phyloP scores from a whole-genome alignment of 1,140 invertebrate species.

The Zophobas morio region DNA sequence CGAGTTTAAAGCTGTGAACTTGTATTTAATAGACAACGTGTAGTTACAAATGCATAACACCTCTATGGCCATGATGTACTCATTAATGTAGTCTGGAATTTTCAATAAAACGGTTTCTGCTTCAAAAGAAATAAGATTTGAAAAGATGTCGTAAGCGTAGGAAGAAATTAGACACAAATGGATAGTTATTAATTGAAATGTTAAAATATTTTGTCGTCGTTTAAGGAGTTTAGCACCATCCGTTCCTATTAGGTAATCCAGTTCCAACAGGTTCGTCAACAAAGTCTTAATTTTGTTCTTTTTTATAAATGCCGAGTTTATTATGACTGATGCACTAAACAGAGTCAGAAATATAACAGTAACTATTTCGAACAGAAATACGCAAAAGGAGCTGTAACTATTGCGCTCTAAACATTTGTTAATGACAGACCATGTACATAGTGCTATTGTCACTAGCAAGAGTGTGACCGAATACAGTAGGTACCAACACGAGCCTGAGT shows the following conservation, averaged over 20 bases:
- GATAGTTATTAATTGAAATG: neutral
- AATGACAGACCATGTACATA: constrained; percentile 6
- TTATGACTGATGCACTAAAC: neutral
- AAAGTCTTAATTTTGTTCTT: neutral
- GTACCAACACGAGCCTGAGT: neutral
- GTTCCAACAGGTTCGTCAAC: neutral
- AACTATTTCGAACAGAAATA: neutral
- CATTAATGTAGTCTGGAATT: constrained; percentile 4
- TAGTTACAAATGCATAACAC: constrained; percentile 6
- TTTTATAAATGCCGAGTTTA: constrained; percentile 13
- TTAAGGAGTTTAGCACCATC: neutral
- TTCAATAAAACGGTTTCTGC: neutral
- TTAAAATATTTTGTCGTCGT: neutral
- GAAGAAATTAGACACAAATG: neutral
- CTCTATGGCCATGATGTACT: neutral
- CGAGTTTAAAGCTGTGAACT: neutral
- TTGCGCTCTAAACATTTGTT: neutral
- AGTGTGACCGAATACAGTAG: neutral
- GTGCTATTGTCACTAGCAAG: neutral
- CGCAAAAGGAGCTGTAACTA: neutral
- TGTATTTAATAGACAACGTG: neutral
- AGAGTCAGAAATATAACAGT: neutral
- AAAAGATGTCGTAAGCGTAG: neutral
- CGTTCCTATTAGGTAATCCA: neutral
- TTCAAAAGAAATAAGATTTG: constrained; percentile 3